These are phyloP conservation scores for Lagria hirta DNA, from an alignment of 2,888 invertebrate genomes.

Conservation along the genomic window DNA sequence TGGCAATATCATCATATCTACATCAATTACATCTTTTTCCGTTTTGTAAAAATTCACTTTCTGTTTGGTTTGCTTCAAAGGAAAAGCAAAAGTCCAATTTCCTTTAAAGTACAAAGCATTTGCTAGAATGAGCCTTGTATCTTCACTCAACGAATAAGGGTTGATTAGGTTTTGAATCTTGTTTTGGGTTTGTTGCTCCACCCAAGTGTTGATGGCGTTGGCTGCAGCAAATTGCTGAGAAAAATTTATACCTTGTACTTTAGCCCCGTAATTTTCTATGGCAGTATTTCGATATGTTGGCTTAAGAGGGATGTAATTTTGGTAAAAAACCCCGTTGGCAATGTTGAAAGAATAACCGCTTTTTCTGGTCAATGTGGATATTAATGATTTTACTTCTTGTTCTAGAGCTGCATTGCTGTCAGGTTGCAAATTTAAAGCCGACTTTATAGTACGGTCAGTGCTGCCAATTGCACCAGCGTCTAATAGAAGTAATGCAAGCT, in stretches of 20 bases:
- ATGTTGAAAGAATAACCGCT: constrained; percentile 35
- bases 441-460: constrained; percentile 36
- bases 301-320: constrained; percentile 57
- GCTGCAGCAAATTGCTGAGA: constrained; percentile 33
- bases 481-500: constrained; percentile 38
- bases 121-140: constrained; percentile 43
- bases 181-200: constrained; percentile 45
- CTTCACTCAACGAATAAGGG: constrained; percentile 30
- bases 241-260: constrained; percentile 55
- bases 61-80: constrained; percentile 29
- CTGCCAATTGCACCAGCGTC: constrained; percentile 37
- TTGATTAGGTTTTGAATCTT: constrained; percentile 44
- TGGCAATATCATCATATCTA: constrained; percentile 43
- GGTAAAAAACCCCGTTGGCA: constrained; percentile 64
- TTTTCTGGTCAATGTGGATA: constrained; percentile 30
- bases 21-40: constrained; percentile 31
- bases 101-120: constrained; percentile 50
- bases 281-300: constrained; percentile 61
- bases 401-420: constrained; percentile 25
- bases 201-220: constrained; percentile 47
- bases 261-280: constrained; percentile 62
- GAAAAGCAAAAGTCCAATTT: constrained; percentile 39
- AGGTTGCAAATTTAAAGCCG: constrained; percentile 36
- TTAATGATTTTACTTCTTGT: constrained; percentile 22
- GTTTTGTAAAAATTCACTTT: constrained; percentile 37